Evolutionary conservation across 2,113 vertebrate genomes (phyloP).

Genomic region (Clinocottus analis): DNA sequence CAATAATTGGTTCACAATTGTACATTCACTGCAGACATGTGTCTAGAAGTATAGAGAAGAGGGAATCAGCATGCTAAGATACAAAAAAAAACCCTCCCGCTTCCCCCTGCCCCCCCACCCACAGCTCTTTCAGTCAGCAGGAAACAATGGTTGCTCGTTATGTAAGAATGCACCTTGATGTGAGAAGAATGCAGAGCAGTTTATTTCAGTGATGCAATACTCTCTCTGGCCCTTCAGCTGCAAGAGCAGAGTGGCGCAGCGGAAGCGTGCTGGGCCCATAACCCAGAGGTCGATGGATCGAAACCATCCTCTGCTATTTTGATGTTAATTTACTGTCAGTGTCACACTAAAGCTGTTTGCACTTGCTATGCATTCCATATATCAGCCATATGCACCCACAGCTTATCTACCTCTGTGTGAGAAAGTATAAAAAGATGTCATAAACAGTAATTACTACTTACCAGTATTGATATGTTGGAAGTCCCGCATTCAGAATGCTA

Average conservation of each 20-base stretch:
- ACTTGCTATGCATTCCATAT: no score
- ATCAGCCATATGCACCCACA: not conserved
- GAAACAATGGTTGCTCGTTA: conserved; percentile 49
- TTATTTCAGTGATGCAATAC: rapidly evolving
- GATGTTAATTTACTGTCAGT: rapidly evolving
- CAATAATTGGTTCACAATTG: not conserved
- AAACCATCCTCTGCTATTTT: conserved; percentile 86
- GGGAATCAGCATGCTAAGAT: no score
- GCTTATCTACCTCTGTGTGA: not conserved
- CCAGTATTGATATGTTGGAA: not conserved
- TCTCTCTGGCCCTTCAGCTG: rapidly evolving
- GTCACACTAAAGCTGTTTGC: not conserved
- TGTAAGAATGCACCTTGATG: conserved; percentile 42
- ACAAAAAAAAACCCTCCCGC: no score
- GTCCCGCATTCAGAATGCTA: not conserved
- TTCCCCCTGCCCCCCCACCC: not conserved
- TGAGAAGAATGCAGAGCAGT: conserved; percentile 70
- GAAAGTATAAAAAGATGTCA: no score
- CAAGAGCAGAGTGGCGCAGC: conserved; percentile 85
- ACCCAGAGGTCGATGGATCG: conserved; percentile 88
- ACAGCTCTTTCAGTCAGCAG: conserved; percentile 9
- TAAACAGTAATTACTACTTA: not conserved
- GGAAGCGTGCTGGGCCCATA: conserved; percentile 89
- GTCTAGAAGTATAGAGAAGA: not conserved
- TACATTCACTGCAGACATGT: not conserved